These are phyloP conservation scores for Pterois miles DNA, from an alignment of 2,797 vertebrate species.

Conservation along the genomic window DNA sequence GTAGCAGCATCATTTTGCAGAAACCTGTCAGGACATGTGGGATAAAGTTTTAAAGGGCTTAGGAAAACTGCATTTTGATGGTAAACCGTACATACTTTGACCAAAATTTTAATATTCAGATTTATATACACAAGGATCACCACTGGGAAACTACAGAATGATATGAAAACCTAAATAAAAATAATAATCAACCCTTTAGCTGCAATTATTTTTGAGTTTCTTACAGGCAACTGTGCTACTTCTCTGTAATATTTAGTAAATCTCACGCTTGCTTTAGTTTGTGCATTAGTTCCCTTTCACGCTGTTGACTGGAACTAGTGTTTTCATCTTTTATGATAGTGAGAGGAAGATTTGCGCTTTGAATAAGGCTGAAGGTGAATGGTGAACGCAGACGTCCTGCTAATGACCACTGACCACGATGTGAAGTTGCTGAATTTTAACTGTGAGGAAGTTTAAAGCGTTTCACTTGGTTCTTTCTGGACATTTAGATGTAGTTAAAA, in stretches of 20 bases:
- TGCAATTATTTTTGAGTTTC: not conserved
- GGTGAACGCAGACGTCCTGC: conserved; percentile 1
- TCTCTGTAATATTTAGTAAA: not conserved
- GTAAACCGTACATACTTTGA: too few species aligned
- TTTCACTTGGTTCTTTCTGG: not conserved
- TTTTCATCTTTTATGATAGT: not conserved
- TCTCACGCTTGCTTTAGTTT: not conserved
- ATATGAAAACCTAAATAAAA: too few species aligned
- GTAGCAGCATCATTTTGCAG: too few species aligned
- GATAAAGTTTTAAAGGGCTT: too few species aligned
- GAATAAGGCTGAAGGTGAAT: conserved; percentile 1
- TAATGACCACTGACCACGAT: not conserved
- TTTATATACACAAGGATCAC: too few species aligned
- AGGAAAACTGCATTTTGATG: too few species aligned
- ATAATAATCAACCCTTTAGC: too few species aligned
- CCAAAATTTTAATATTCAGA: too few species aligned
- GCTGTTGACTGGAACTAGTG: not conserved
- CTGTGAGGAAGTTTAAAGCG: not conserved
- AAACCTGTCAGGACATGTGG: too few species aligned
- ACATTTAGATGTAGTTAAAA: not conserved
- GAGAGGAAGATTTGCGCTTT: conserved; percentile 11
- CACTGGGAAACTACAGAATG: too few species aligned
- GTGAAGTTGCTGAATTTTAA: conserved; percentile 6
- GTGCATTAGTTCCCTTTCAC: conserved; percentile 8
- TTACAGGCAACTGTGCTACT: not conserved